These are phyloP conservation scores for Rana temporaria DNA, from an alignment of 2,113 vertebrate species.

Conservation along the genomic window DNA sequence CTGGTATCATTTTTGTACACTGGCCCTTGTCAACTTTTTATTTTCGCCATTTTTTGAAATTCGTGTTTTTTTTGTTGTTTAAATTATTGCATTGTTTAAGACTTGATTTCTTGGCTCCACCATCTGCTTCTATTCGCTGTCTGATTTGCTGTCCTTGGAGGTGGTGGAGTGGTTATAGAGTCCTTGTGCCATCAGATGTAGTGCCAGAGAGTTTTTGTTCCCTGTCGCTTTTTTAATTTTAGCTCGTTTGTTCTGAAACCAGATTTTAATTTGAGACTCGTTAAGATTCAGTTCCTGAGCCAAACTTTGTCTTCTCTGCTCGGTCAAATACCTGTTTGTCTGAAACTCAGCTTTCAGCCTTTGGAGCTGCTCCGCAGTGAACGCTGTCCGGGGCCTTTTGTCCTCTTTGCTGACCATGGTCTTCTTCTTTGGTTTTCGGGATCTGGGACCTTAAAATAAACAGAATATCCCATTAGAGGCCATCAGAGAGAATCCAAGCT, in stretches of 20 bases:
- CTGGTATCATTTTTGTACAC: constrained; percentile 94
- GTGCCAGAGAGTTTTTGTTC: constrained; percentile 84
- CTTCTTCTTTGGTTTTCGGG: constrained; percentile 99
- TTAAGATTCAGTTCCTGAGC: constrained; percentile 90
- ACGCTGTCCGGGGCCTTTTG: constrained; percentile 91
- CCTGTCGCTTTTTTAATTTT: constrained; percentile 93
- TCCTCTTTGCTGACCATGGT: constrained; percentile 92
- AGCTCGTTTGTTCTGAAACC: constrained; percentile 95
- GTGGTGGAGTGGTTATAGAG: constrained; percentile 91
- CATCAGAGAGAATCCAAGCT: too few relatives aligned
- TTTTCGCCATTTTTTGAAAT: constrained; percentile 34
- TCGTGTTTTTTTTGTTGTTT: constrained; percentile 70
- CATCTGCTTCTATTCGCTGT: constrained; percentile 83
- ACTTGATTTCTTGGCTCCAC: constrained; percentile 62
- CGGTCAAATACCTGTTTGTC: constrained; percentile 90
- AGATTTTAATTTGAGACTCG: constrained; percentile 95
- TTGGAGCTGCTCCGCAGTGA: constrained; percentile 92
- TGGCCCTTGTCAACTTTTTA: constrained; percentile 87
- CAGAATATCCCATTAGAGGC: neutral
- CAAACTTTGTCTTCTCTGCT: constrained; percentile 88
- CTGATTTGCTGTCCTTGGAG: constrained; percentile 93
- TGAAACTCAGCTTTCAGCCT: constrained; percentile 91
- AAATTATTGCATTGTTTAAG: constrained; percentile 95
- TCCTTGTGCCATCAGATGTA: constrained; percentile 93
- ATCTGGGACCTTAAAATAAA: constrained; percentile 83